phyloP scores from a whole-genome alignment of 2,113 vertebrate genomes.

The Podarcis raffonei region DNA sequence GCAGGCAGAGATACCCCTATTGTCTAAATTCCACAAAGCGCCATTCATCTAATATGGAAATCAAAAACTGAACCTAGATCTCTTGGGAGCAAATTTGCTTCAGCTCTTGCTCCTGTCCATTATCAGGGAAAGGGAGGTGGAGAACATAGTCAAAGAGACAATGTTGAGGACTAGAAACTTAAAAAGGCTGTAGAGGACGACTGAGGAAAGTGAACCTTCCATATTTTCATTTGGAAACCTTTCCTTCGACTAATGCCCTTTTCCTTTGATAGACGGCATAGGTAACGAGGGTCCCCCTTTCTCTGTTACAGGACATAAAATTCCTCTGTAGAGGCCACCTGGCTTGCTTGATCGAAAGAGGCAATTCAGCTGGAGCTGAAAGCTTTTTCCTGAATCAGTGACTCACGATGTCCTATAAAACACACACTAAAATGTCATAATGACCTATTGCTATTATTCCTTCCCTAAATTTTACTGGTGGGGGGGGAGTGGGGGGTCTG shows the following conservation, averaged over 20 bases:
- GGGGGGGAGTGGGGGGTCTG: neutral
- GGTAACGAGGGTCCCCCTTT: neutral
- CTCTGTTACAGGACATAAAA: conserved; percentile 63
- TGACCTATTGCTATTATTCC: conserved; percentile 59
- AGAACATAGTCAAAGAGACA: neutral
- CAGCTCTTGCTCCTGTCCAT: neutral
- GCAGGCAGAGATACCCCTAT: neutral
- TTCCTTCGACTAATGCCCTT: conserved; percentile 1
- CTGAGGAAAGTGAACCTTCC: neutral
- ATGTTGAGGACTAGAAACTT: neutral
- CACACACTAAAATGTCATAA: conserved; percentile 66
- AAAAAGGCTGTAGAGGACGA: neutral
- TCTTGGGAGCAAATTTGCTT: neutral
- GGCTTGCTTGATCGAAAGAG: conserved; percentile 59
- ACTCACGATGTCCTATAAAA: conserved; percentile 66
- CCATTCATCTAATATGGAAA: neutral
- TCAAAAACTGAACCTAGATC: neutral
- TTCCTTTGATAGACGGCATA: conserved; percentile 37
- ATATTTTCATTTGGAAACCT: neutral
- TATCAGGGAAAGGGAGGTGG: neutral
- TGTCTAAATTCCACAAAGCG: neutral
- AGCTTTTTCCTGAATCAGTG: conserved; percentile 60
- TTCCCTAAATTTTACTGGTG: conserved; percentile 36
- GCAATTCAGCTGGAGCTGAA: conserved; percentile 51
- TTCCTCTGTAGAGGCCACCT: conserved; percentile 22